phyloP scores from a whole-genome alignment of 2,113 vertebrate genomes.

The Panthera uncia region DNA sequence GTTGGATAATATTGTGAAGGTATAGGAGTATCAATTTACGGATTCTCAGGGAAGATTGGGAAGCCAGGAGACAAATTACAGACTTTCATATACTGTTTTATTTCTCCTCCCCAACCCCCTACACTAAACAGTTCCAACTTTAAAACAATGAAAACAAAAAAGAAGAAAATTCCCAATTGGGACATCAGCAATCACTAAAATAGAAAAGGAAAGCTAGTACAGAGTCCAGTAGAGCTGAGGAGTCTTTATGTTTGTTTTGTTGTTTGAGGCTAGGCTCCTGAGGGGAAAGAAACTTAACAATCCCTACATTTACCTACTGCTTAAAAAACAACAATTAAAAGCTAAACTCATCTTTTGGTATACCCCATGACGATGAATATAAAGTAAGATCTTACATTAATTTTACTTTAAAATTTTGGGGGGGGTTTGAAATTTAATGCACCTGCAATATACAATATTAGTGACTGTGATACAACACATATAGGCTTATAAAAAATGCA shows the following conservation, averaged over 20 bases:
- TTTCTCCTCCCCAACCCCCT: neutral
- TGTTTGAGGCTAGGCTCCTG: neutral
- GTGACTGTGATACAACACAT: neutral
- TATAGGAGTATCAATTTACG: neutral
- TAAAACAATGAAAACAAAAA: neutral
- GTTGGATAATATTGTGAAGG: neutral
- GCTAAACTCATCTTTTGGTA: neutral
- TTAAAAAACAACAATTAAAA: neutral
- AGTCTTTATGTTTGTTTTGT: neutral
- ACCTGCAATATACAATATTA: neutral
- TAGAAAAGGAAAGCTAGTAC: neutral
- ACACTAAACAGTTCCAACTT: neutral
- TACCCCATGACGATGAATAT: neutral
- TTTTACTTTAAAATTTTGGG: neutral
- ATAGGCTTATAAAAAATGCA: neutral
- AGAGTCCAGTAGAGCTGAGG: neutral
- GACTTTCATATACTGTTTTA: neutral
- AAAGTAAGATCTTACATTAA: neutral
- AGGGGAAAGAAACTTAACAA: neutral
- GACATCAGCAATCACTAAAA: neutral
- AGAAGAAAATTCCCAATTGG: neutral
- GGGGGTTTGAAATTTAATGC: neutral
- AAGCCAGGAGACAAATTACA: neutral
- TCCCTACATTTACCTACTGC: neutral
- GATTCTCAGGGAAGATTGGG: neutral